Evolutionary conservation across 2,113 vertebrate genomes (phyloP).

Genomic region (Chunga burmeisteri): DNA sequence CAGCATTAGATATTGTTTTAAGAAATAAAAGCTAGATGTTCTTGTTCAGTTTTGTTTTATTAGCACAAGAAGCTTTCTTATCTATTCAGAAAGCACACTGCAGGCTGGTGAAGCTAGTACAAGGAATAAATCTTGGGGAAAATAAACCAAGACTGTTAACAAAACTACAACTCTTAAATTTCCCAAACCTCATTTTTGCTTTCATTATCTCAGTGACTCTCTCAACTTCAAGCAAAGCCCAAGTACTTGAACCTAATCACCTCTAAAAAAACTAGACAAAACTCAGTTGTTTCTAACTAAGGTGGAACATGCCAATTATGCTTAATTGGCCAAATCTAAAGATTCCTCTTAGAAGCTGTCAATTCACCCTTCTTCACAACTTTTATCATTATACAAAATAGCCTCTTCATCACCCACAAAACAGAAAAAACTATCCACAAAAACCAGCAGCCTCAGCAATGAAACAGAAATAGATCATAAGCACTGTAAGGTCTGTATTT

Average conservation of each 20-base stretch:
- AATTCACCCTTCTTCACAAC: neutral
- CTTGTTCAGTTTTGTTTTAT: constrained; percentile 7
- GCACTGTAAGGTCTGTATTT: neutral
- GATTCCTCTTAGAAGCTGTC: neutral
- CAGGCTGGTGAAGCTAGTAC: neutral
- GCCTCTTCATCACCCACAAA: neutral
- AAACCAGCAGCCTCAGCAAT: neutral
- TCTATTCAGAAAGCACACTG: neutral
- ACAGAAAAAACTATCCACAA: neutral
- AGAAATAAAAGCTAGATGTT: neutral
- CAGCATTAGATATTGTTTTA: neutral
- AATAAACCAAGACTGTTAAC: neutral
- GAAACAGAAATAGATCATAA: neutral
- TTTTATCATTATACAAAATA: neutral
- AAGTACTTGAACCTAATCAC: neutral
- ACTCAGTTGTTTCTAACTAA: neutral
- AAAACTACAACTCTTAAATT: neutral
- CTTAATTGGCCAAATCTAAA: neutral
- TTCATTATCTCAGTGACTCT: neutral
- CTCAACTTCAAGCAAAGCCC: neutral
- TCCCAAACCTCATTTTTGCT: neutral
- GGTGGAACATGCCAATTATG: neutral
- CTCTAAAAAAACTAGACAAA: neutral
- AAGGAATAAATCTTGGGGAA: neutral
- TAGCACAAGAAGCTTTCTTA: neutral